These are phyloP conservation scores for Hepsetus odoe DNA, from an alignment of 2,113 vertebrate species.

Conservation along the genomic window DNA sequence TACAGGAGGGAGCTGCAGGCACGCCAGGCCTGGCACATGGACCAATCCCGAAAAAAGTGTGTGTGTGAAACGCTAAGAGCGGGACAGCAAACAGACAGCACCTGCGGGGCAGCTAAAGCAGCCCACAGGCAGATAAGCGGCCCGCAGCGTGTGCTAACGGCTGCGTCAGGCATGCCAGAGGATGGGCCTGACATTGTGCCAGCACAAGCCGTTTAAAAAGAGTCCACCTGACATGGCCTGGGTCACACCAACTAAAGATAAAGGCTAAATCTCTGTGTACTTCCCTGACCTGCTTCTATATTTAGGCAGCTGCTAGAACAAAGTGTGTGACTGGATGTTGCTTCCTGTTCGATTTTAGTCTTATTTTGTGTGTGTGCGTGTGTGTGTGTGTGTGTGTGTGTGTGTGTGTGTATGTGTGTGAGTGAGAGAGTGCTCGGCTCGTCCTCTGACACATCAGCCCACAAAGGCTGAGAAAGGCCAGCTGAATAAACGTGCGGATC, in stretches of 20 bases:
- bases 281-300: constrained; percentile 62
- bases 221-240: constrained; percentile 34
- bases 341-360: constrained; percentile 67
- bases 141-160: constrained; percentile 9
- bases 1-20: constrained; percentile 53
- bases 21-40: constrained; percentile 46
- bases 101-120: constrained; percentile 49
- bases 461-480: constrained; percentile 30
- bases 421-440: constrained; percentile 36
- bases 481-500: constrained; percentile 50
- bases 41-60: constrained; percentile 1
- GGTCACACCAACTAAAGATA: constrained; percentile 57
- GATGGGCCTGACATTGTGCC: constrained; percentile 50
- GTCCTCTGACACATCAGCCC: constrained; percentile 45
- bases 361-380: too few relatives aligned
- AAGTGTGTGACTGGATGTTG: constrained; percentile 56
- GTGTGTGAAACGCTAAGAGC: constrained; percentile 32
- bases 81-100: constrained; percentile 50
- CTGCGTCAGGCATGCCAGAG: constrained; percentile 35
- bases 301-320: constrained; percentile 57
- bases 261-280: constrained; percentile 60
- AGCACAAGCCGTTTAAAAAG: constrained; percentile 41
- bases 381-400: constrained; percentile 20
- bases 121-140: constrained; percentile 44
- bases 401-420: constrained; percentile 21